Base-by-base conservation (phyloP, 1,140 invertebrate genomes). In the Ptiloglossa arizonensis region DNA sequence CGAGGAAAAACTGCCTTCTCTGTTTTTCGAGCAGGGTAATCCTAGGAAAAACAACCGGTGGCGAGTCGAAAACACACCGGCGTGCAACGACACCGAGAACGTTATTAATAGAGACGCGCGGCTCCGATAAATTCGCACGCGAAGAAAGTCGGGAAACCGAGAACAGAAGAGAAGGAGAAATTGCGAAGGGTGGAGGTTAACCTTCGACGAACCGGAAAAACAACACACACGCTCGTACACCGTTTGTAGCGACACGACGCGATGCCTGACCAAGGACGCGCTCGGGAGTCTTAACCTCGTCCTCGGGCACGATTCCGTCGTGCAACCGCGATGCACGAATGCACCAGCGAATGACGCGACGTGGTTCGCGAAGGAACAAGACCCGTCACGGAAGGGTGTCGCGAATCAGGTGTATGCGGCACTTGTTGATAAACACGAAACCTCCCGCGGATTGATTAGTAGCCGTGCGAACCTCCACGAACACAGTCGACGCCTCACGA, bases 401-500 rank as follows among this genome's bases (percentile, higher is more conserved):
- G 50, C 46, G 68, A 54, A 19, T 62, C 66, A 69, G 57, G 54
- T 76, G 74, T 69, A 79, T 81, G 79, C 77, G 73, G 79, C 81
- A 88, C 87, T 89, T 91, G 89, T 91, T 90, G 90, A 90, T 87
- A 87, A 90, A 87, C 82, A 86, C 86, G 82, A 86, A 66, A 85
- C 57, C 80, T 72, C 64, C 59, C 22, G 52, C 80, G 79, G 80
- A 87, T 87, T 86, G 83, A 89, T 88, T 87, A 82, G 73, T 83
- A 57, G 60, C 79, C 79, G 81, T 85, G 88, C 88, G 87, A 89
- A 86, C 77, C 79, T 83, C 60, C 86, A 88, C 88, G 88, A 89
- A 67, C 48, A 15, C 22, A 73, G 86, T 86, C 86, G 87, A 87
- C 81, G 77, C 67, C 83, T 87, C 81, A 86, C 86, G 85, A 84